Evolutionary conservation across 2,797 vertebrate genomes (phyloP).

Genomic region (Chaunax sp.): DNA sequence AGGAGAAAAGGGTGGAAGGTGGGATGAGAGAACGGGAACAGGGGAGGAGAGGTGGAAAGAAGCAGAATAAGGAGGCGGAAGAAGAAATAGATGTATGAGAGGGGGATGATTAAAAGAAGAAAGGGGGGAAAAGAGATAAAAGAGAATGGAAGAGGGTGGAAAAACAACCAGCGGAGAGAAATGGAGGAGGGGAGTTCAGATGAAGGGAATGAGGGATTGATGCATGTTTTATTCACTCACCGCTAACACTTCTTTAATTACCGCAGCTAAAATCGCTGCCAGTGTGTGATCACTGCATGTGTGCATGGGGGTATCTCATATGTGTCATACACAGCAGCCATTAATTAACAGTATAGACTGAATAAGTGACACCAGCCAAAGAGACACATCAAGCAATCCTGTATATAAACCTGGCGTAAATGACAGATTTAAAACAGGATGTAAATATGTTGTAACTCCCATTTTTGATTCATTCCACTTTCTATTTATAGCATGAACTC

Average conservation of each 20-base stretch:
- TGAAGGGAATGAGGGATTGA: conserved; percentile 48
- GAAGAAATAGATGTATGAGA: neutral
- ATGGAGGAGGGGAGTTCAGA: conserved; percentile 44
- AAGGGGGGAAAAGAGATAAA: conserved; percentile 15
- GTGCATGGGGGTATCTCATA: conserved; percentile 21
- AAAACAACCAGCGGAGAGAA: conserved; percentile 6
- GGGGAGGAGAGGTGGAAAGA: neutral
- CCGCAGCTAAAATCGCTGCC: conserved; percentile 44
- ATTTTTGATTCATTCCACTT: neutral
- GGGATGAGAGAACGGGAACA: neutral
- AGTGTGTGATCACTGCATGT: conserved; percentile 36
- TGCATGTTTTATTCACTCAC: conserved; percentile 72
- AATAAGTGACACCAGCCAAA: conserved; percentile 19
- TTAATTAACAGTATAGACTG: conserved; percentile 45
- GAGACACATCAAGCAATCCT: conserved; percentile 8
- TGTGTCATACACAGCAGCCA: conserved; percentile 34
- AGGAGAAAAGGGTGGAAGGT: conserved; percentile 18
- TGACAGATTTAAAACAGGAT: neutral
- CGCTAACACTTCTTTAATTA: conserved; percentile 68
- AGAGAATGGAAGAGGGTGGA: conserved; percentile 1
- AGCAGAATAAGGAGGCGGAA: conserved; percentile 5
- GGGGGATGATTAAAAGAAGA: conserved; percentile 22
- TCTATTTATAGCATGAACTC: neutral
- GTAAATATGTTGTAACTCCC: neutral
- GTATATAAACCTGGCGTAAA: neutral